phyloP scores from a whole-genome alignment of 2,888 invertebrate species.

The Tenthredo scrophulariae region DNA sequence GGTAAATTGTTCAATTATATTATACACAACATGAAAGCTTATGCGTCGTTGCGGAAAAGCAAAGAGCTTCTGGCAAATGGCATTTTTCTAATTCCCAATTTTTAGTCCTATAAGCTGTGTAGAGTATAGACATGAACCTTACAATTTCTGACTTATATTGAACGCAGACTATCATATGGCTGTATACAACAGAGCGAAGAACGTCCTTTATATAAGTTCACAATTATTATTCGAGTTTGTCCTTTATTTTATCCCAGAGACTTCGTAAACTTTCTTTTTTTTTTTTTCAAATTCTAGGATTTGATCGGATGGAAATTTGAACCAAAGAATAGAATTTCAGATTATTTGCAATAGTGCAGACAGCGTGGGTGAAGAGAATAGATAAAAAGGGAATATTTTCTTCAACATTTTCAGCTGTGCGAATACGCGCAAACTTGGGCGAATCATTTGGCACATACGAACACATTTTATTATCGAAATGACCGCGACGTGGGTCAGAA shows the following conservation, averaged over 20 bases:
- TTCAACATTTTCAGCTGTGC: constrained; percentile 82
- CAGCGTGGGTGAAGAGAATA: not conserved
- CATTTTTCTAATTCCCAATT: not conserved
- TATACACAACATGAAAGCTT: not conserved
- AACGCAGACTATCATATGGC: not conserved
- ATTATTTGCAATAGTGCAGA: not conserved
- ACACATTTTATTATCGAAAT: constrained; percentile 88
- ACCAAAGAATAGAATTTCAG: not conserved
- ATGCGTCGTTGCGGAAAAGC: not conserved
- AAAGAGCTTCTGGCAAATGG: not conserved
- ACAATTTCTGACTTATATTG: not conserved
- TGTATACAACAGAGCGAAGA: constrained; percentile 4
- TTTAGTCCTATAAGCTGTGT: not conserved
- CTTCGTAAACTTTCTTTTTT: not conserved
- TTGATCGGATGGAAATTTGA: not conserved
- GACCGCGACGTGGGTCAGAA: constrained; percentile 90
- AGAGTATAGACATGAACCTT: not conserved
- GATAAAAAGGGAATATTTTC: not conserved
- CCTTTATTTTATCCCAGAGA: not conserved
- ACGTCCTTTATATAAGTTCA: too few species aligned
- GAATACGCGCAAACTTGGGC: constrained; percentile 93
- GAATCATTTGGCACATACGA: constrained; percentile 90
- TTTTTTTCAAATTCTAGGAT: not conserved
- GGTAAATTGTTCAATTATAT: constrained; percentile 78
- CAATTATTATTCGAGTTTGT: not conserved